Conservation (phyloP, 2,888 invertebrate species). For the Drosophila pseudotakahashii region DNA sequence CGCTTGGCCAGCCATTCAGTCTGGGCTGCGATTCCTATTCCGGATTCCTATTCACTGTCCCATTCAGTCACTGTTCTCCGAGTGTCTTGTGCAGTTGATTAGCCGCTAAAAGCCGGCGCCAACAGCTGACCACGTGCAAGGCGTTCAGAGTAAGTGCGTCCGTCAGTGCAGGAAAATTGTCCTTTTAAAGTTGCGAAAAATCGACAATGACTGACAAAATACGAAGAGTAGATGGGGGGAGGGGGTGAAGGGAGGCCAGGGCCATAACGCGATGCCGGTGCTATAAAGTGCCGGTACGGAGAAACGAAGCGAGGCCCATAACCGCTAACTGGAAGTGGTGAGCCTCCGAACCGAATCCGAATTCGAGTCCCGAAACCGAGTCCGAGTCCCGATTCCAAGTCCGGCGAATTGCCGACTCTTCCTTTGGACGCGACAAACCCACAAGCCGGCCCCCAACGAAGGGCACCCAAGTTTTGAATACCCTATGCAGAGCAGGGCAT, state of each 20-base stretch:
- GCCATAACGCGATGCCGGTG: constrained; percentile 19
- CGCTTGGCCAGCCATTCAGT: constrained; percentile 6
- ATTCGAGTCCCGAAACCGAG: neutral
- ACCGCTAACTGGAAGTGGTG: constrained; percentile 44
- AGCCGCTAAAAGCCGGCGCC: constrained; percentile 20
- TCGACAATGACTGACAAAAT: constrained; percentile 68
- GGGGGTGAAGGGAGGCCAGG: constrained; percentile 12
- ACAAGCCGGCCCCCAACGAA: constrained; percentile 11
- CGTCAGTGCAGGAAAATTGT: neutral
- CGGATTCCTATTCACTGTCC: neutral
- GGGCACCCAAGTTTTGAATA: constrained; percentile 8
- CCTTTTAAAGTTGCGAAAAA: constrained; percentile 27
- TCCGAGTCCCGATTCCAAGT: constrained; percentile 6
- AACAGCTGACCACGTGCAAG: constrained; percentile 33
- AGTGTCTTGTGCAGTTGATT: constrained; percentile 53
- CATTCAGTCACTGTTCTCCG: constrained; percentile 30
- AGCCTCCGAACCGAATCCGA: constrained; percentile 52
- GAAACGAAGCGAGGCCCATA: constrained; percentile 5
- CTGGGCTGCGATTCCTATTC: constrained; percentile 1
- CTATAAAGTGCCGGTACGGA: constrained; percentile 49
- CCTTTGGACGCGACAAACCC: constrained; percentile 16
- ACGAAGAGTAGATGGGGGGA: constrained; percentile 5
- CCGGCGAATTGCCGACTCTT: constrained; percentile 15
- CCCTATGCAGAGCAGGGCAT: constrained; percentile 6
- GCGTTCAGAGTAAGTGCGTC: constrained; percentile 1